A percentile compares a stretch with the other conserved stretches of the same genome.
Evolutionary conservation across 2,797 vertebrate species (phyloP).

Genomic region (Nannoperca australis): DNA sequence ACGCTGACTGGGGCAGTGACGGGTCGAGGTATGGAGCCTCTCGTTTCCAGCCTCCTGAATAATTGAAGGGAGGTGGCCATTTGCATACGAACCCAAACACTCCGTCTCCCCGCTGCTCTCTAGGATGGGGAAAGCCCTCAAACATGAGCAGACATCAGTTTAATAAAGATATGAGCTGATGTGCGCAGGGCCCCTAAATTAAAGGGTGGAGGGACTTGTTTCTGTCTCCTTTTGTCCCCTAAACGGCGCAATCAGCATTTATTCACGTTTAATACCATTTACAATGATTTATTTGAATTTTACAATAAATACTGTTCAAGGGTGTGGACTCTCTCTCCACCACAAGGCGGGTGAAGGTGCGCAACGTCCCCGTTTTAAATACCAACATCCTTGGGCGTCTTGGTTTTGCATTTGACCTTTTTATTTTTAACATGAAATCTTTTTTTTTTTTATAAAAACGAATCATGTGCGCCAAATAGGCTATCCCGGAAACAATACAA

Average conservation of each 20-base stretch:
- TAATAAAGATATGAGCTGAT: conserved; percentile 4
- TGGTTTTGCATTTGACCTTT: not conserved
- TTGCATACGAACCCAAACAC: conserved; percentile 87
- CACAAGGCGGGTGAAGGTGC: conserved; percentile 29
- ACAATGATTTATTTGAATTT: no score
- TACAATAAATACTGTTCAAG: not conserved
- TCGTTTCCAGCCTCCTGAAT: conserved; percentile 71
- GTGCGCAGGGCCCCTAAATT: not conserved
- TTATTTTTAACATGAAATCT: no score
- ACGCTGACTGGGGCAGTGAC: conserved; percentile 6
- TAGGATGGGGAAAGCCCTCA: conserved; percentile 33
- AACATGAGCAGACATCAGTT: not conserved
- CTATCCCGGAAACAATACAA: not conserved
- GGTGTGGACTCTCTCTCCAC: conserved; percentile 28
- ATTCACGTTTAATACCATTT: not conserved
- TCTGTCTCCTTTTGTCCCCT: no score
- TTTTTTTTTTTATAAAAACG: not conserved
- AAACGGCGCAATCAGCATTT: not conserved
- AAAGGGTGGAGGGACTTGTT: not conserved
- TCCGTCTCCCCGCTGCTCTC: conserved; percentile 6
- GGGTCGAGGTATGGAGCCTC: conserved; percentile 43
- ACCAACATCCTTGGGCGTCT: conserved; percentile 7
- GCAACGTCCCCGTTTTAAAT: conserved; percentile 28
- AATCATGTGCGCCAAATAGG: not conserved
- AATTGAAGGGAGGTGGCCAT: conserved; percentile 73